Conservation (phyloP, 2,797 vertebrate genomes). For the Pristis pectinata region DNA sequence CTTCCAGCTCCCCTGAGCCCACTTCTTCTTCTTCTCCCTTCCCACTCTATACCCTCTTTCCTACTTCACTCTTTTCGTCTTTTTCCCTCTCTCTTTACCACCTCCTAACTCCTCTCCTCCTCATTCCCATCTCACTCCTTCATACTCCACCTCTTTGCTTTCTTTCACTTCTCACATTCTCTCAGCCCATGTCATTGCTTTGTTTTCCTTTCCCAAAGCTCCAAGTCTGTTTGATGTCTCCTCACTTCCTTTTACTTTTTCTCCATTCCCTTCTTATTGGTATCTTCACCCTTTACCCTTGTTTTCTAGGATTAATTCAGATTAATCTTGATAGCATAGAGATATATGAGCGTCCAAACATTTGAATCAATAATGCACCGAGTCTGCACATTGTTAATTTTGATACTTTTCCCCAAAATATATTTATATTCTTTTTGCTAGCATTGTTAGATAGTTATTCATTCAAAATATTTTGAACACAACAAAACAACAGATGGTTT, state of each 20-base stretch:
- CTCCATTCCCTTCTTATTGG: not conserved
- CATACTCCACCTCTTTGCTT: not conserved
- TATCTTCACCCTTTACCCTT: not conserved
- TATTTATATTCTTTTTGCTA: not conserved
- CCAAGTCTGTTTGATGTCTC: not conserved
- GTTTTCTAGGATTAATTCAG: not conserved
- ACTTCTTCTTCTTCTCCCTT: not conserved
- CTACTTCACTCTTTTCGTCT: not conserved
- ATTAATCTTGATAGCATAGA: not conserved
- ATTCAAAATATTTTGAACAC: not conserved
- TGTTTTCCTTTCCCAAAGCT: not conserved
- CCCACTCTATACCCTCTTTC: not conserved
- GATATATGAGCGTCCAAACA: not conserved
- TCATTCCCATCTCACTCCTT: not conserved
- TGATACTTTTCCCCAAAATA: not conserved
- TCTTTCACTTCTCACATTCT: too few relatives aligned
- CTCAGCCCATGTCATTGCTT: not conserved
- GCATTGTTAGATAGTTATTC: not conserved
- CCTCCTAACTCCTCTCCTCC: not conserved
- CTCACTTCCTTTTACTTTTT: not conserved
- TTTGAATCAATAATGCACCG: not conserved
- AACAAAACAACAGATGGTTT: not conserved
- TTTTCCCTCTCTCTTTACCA: not conserved
- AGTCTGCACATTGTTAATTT: not conserved
- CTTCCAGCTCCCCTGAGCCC: not conserved